Evolutionary conservation across 2,113 vertebrate species (phyloP), one percentile per base, ranked within the genome.

Genomic region (Picathartes gymnocephalus): DNA sequence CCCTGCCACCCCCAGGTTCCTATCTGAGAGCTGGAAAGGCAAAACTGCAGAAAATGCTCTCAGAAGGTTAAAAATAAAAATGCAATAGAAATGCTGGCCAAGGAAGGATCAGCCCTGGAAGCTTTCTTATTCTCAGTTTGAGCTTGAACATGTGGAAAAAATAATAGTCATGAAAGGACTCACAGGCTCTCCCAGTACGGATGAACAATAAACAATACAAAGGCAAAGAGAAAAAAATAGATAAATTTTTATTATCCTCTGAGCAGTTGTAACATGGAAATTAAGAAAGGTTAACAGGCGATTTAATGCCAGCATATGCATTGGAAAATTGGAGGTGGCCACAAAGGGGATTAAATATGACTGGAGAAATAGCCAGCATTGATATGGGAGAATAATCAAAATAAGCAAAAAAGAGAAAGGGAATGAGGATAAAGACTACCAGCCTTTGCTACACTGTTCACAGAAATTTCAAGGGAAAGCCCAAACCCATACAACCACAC

Each of bases 61-160:
- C 64, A 73, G 83, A 91, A 92, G 79, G 85, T 95, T 94, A 93
- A 95, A 93, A 88, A 88, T 50, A 93, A 94, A 83, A 94, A 92
- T 77, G 47, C 6, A 9, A 3, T 51, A 68, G 79, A 90, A 92
- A 81, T 48, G 35, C 81, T 68, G 31, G 82, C 95, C 90, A 95
- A 92, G 76, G 9, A 66, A 44, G 68, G 72, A 88, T 91, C 74
- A 73, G 47, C 72, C 44, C 68, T 96, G 88, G 76, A 88, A 96
- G 79, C 64, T 51, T 73, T 83, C 85, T 95, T 39, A 88, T 83
- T 93, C 93, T 94, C 60, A 45, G 56, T 83, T 86, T 89, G 86
- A 95, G 70, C 58, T 90, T 86, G 87, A 92, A 96, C 92, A 90
- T 90, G 87, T 94, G 94, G 94, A 80, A 95, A 91, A 95, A 94